A percentile compares a stretch with the other conserved stretches of the same genome.
Conservation (phyloP, 2,113 vertebrate species). For the Rhea pennata region DNA sequence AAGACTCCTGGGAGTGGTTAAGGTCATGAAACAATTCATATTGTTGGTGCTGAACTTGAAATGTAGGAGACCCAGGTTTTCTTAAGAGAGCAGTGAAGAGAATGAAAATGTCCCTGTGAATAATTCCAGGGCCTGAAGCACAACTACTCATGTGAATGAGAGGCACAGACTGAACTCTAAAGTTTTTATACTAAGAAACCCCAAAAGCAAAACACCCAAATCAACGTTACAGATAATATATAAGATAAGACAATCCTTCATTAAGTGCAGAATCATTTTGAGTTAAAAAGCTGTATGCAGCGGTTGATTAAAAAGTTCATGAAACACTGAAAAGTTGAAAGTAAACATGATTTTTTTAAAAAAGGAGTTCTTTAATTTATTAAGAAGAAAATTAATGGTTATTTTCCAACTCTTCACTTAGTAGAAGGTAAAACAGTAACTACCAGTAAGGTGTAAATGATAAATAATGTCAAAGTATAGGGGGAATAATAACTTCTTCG, state of each 20-base stretch:
- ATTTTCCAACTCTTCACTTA: not conserved
- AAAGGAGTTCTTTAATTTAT: not conserved
- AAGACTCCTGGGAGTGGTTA: not conserved
- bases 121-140: not conserved
- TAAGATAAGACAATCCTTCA: not conserved
- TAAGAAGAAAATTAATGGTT: not conserved
- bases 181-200: not conserved
- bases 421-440: not conserved
- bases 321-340: not conserved
- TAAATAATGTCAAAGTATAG: not conserved
- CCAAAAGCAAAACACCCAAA: not conserved
- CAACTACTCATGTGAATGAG: not conserved
- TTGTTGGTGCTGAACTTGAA: not conserved
- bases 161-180: not conserved
- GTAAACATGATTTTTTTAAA: not conserved
- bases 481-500: not conserved
- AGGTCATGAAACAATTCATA: not conserved
- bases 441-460: not conserved
- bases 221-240: not conserved
- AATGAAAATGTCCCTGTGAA: not conserved
- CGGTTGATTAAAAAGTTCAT: not conserved
- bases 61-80: not conserved
- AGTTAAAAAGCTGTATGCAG: not conserved
- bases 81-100: not conserved
- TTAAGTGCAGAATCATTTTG: not conserved